These are phyloP conservation scores for Formica aserva DNA, from an alignment of 2,888 invertebrate genomes.

Conservation along the genomic window DNA sequence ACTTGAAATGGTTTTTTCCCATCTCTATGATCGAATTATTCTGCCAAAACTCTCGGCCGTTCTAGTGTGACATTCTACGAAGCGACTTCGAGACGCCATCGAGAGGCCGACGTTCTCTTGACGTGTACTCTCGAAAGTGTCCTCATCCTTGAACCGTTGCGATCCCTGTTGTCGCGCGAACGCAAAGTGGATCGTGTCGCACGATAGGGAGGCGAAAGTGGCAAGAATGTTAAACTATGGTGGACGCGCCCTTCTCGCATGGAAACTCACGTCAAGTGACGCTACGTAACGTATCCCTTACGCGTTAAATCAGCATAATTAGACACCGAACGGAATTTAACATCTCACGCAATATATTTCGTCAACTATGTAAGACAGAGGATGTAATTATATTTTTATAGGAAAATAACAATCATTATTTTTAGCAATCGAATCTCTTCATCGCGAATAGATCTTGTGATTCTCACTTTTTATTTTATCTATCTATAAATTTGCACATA, in stretches of 20 bases:
- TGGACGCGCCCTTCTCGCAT: neutral
- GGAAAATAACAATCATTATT: neutral
- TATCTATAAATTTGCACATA: neutral
- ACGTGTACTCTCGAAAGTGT: slow-evolving; percentile 8
- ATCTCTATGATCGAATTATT: neutral
- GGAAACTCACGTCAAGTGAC: neutral
- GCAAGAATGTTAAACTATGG: slow-evolving; percentile 16
- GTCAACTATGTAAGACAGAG: neutral
- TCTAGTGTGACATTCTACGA: neutral
- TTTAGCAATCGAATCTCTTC: neutral
- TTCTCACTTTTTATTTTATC: neutral
- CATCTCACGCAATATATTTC: slow-evolving; percentile 3
- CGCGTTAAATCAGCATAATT: slow-evolving; percentile 27
- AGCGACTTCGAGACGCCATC: neutral
- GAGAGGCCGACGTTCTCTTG: neutral
- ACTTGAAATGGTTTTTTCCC: neutral
- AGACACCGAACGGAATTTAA: slow-evolving; percentile 13
- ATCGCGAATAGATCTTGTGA: neutral
- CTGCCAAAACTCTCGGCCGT: neutral
- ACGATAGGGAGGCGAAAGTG: neutral
- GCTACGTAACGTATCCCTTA: neutral
- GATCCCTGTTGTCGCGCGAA: neutral
- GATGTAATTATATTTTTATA: neutral
- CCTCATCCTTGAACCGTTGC: slow-evolving; percentile 18
- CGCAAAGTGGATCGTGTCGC: slow-evolving; percentile 31